These are phyloP conservation scores for Dicranocentrus wangi DNA, from an alignment of 2,888 invertebrate species.

Conservation along the genomic window DNA sequence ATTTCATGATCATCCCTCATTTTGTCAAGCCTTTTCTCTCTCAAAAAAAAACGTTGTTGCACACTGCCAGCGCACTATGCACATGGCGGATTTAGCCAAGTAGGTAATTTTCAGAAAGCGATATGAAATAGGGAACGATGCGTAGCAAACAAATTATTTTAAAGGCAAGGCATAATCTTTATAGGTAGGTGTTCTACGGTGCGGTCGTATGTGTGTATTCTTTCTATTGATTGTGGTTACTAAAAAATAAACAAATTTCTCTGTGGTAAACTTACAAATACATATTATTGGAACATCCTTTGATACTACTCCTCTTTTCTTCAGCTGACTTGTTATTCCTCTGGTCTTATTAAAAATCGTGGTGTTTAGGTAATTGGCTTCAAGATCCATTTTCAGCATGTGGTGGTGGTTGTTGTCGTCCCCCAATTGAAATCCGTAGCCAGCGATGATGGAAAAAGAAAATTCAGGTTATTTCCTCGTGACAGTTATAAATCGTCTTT, in stretches of 20 bases:
- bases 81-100: constrained; percentile 26
- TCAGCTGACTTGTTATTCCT: constrained; percentile 21
- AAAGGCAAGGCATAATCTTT: constrained; percentile 6
- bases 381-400: constrained; percentile 61
- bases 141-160: constrained; percentile 29
- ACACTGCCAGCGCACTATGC: not conserved
- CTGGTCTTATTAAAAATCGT: constrained; percentile 53
- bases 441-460: constrained; percentile 39
- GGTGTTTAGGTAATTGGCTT: constrained; percentile 59
- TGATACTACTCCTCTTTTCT: constrained; percentile 22
- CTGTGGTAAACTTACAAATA: not conserved
- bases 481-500: constrained; percentile 61
- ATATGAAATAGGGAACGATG: constrained; percentile 38
- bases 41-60: constrained; percentile 30
- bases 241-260: constrained; percentile 23
- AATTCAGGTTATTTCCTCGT: constrained; percentile 54
- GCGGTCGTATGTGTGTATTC: no score
- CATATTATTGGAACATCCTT: no score
- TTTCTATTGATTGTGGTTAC: constrained; percentile 43
- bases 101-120: constrained; percentile 23
- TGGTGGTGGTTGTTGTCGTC: constrained; percentile 41
- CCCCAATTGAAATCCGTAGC: constrained; percentile 1
- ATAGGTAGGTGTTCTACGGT: not conserved
- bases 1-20: constrained; percentile 63
- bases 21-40: constrained; percentile 57